A percentile compares a stretch with the other conserved stretches of the same genome.
Conservation (phyloP, 2,113 vertebrate species). For the Budorcas taxicolor region DNA sequence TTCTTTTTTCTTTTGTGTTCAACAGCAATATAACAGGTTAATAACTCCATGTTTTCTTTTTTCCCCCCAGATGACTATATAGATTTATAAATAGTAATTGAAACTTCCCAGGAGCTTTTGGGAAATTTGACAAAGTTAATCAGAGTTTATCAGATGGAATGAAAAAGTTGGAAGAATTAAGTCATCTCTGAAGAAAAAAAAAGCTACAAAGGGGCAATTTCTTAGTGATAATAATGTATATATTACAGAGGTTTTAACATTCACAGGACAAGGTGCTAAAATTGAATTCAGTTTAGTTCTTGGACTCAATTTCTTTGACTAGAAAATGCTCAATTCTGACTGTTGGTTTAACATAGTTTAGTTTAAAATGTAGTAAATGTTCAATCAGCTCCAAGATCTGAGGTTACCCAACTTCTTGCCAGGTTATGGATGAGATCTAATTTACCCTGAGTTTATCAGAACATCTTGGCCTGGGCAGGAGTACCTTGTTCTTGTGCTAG, state of each 20-base stretch:
- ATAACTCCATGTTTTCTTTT: neutral
- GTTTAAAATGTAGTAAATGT: conserved; percentile 20
- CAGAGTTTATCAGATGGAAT: neutral
- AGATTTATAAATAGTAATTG: neutral
- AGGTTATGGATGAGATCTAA: neutral
- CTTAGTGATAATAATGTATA: neutral
- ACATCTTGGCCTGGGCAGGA: neutral
- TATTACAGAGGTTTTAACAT: neutral
- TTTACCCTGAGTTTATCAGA: neutral
- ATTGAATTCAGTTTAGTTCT: neutral
- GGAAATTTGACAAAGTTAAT: neutral
- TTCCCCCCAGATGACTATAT: neutral
- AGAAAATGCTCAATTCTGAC: neutral
- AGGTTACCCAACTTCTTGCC: neutral
- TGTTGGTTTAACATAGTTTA: neutral
- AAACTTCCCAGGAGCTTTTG: neutral
- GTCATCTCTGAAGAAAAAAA: neutral
- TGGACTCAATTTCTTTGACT: neutral
- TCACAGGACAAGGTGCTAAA: neutral
- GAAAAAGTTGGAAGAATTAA: neutral
- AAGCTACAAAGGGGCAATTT: neutral
- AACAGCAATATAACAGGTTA: neutral
- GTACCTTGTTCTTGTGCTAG: neutral
- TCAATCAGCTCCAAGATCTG: neutral
- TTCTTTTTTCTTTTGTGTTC: neutral